Conservation (phyloP, 2,113 vertebrate genomes). For the Protomyctophum bolini region DNA sequence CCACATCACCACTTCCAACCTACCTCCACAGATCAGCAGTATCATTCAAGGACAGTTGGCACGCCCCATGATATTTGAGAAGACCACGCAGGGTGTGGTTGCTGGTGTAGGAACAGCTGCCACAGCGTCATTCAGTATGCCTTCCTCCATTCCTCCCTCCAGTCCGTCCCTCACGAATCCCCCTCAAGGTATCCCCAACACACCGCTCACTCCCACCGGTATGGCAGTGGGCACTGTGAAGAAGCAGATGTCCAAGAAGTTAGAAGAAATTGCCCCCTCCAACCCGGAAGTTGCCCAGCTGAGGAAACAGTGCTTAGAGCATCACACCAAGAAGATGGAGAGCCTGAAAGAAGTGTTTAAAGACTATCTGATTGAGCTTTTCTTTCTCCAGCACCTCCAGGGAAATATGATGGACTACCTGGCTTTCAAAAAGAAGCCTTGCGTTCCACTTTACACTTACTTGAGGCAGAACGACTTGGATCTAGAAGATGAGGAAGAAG, state of each 20-base stretch:
- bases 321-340: slow-evolving; percentile 91
- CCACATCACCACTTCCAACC: slow-evolving; percentile 88
- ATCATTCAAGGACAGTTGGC: slow-evolving; percentile 90
- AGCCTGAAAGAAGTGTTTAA: slow-evolving; percentile 89
- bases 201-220: slow-evolving; percentile 79
- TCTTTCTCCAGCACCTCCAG: slow-evolving; percentile 96
- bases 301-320: slow-evolving; percentile 93
- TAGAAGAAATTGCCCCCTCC: slow-evolving; percentile 93
- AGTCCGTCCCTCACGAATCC: slow-evolving; percentile 87
- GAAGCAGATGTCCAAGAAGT: slow-evolving; percentile 84
- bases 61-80: slow-evolving; percentile 86
- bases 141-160: slow-evolving; percentile 85
- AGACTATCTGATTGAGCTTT: slow-evolving; percentile 93
- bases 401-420: slow-evolving; percentile 99
- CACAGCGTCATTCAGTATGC: slow-evolving; percentile 82
- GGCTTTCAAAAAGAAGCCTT: slow-evolving; percentile 95
- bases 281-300: slow-evolving; percentile 90
- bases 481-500: slow-evolving; percentile 94
- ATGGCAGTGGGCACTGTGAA: slow-evolving; percentile 74
- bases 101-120: slow-evolving; percentile 80
- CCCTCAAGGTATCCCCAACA: slow-evolving; percentile 82
- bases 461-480: slow-evolving; percentile 95
- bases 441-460: slow-evolving; percentile 90
- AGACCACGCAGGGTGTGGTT: slow-evolving; percentile 80
- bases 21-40: slow-evolving; percentile 92